Base-by-base conservation (phyloP, 1,140 invertebrate species). In the Carcinoscorpius rotundicauda region DNA sequence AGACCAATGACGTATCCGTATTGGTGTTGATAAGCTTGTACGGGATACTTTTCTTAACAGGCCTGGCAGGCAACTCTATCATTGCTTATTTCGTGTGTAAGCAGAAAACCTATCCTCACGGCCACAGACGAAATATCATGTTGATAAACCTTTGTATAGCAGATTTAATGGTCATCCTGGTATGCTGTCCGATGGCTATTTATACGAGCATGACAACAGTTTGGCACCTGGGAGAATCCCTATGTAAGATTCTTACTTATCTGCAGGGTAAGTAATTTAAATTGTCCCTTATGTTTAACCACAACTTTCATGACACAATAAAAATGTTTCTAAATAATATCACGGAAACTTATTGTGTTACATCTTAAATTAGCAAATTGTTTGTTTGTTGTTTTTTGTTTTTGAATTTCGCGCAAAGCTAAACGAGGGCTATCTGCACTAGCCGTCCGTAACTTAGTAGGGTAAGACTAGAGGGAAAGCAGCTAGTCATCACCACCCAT, bases 101-200 rank as follows among this genome's bases (percentile, higher is more conserved):
- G 4, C 69, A 70, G 6, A 71, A 70, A 62, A 68, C 62, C 58
- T 63, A 67, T 49, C 77, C 80, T 0, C 77, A 82, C 6, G 67
- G 70, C 48, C 70, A 65, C 2, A 74, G 83, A 51, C 79, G 84
- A 49, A 86, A 85, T 72, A 82, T 83, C 5, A 77, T 87, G 52
- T 76, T 87, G 60, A 74, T 87, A 6, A 85, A 84, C 72, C 78
- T 86, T 11, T 85, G 85, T 68, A 78, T 84, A 6, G 85, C 85
- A 0, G 86, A 87, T 76, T 78, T 86, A 51, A 75, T 86, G 9
- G 85, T 87, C 11, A 86, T 85, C 69, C 81, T 82, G 6, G 78
- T 85, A 60, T 75, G 74, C 68, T 69, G 82, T 0, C 85, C 86
- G 0, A 75, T 85, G 3, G 83, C 83, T 3, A 81, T 83, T 6